Percentiles rank a stretch among this genome's conserved stretches.
Evolutionary conservation across 2,888 invertebrate species (phyloP).

Genomic region (Habroteleia sp.): DNA sequence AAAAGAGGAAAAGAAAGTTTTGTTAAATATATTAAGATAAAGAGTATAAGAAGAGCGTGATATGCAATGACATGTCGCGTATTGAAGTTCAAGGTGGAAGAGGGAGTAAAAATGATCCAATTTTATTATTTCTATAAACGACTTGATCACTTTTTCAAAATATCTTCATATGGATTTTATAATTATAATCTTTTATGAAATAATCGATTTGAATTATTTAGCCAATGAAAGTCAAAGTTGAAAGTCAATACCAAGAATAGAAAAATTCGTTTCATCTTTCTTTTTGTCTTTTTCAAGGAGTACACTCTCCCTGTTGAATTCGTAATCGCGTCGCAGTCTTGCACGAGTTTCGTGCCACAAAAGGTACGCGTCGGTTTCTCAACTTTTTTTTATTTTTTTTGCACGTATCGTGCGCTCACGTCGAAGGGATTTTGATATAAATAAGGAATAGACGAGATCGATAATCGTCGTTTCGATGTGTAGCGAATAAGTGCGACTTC

Average conservation of each 20-base stretch:
- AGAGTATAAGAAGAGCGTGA: too few species aligned
- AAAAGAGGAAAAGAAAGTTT: too few species aligned
- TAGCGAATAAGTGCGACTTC: constrained; percentile 45
- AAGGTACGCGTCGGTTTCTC: constrained; percentile 55
- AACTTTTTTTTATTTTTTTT: constrained; percentile 61
- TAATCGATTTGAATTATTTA: constrained; percentile 32
- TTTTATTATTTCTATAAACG: too few species aligned
- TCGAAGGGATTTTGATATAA: constrained; percentile 65
- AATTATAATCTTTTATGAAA: neutral
- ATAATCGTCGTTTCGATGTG: constrained; percentile 56
- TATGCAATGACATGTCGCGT: too few species aligned
- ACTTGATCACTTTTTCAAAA: too few species aligned
- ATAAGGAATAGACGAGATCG: constrained; percentile 63
- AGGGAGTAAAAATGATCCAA: too few species aligned
- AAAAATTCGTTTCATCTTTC: constrained; percentile 39
- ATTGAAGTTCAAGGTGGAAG: too few species aligned
- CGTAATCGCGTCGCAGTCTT: constrained; percentile 60
- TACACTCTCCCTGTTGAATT: constrained; percentile 52
- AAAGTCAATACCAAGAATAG: constrained; percentile 45
- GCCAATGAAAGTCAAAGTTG: constrained; percentile 43
- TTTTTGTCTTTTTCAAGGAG: constrained; percentile 51
- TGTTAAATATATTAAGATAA: too few species aligned
- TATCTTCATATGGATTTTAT: too few species aligned
- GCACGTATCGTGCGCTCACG: constrained; percentile 69
- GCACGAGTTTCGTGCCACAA: constrained; percentile 51